Conservation (phyloP, 2,888 invertebrate species). For the Pyrocoelia pectoralis region DNA sequence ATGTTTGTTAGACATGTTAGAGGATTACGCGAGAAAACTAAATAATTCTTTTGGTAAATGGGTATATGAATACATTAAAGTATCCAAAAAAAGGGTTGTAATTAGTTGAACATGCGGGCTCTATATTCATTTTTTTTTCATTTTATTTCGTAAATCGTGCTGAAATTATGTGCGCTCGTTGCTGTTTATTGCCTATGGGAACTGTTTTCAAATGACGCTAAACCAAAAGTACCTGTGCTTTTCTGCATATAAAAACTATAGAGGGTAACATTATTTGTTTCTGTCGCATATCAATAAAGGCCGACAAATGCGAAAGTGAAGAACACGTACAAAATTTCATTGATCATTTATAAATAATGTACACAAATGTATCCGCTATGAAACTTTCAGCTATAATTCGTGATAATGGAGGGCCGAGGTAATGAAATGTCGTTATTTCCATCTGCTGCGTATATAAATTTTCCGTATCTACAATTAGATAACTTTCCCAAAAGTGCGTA, state of each 20-base stretch:
- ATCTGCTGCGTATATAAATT: conserved; percentile 13
- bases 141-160: conserved; percentile 19
- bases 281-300: background rate
- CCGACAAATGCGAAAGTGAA: background rate
- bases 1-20: background rate
- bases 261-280: conserved; percentile 20
- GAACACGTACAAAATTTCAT: background rate
- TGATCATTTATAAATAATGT: conserved; percentile 2
- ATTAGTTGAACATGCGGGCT: conserved; percentile 24
- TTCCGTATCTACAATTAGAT: conserved; percentile 4
- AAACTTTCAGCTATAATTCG: conserved; percentile 6
- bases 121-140: conserved; percentile 23
- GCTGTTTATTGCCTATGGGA: conserved; percentile 28
- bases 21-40: background rate
- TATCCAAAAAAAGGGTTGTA: conserved; percentile 28
- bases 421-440: conserved; percentile 23
- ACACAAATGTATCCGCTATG: background rate
- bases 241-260: too few relatives aligned
- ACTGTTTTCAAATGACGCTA: conserved; percentile 22
- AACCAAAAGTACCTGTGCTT: conserved; percentile 28
- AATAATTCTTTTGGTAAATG: conserved; percentile 31
- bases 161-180: conserved; percentile 22
- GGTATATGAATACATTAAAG: conserved; percentile 27
- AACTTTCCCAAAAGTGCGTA: background rate
- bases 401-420: conserved; percentile 15